Percentiles rank a stretch among this genome's conserved stretches.
Conservation (phyloP, 2,888 invertebrate species). For the Liodrosophila aerea region DNA sequence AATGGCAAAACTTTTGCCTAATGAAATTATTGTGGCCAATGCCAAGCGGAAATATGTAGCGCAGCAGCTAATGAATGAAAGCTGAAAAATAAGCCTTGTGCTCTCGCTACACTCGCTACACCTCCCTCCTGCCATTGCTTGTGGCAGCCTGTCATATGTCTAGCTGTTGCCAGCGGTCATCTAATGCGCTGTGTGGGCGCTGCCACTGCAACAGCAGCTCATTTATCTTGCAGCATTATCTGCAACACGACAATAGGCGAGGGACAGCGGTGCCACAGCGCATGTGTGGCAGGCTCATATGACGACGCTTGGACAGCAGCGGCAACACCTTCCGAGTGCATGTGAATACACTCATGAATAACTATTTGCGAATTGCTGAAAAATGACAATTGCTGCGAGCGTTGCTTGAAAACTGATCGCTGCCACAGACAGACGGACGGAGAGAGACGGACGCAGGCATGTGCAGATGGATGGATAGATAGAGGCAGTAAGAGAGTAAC, state of each 20-base stretch:
- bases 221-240: conserved; percentile 46
- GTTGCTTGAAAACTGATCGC: conserved; percentile 30
- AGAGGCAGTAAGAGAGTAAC: background rate
- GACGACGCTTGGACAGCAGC: too few relatives aligned
- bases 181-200: conserved; percentile 56
- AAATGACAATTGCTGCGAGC: conserved; percentile 38
- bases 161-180: conserved; percentile 26
- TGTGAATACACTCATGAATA: conserved; percentile 36
- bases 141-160: conserved; percentile 25
- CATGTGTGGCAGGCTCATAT: conserved; percentile 48
- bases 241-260: background rate
- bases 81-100: background rate
- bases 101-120: too few relatives aligned
- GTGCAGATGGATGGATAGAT: background rate
- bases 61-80: conserved; percentile 48
- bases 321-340: conserved; percentile 26
- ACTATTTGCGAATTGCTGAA: conserved; percentile 39
- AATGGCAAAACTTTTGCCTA: conserved; percentile 62
- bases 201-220: conserved; percentile 31
- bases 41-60: conserved; percentile 41
- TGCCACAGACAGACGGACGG: conserved; percentile 6
- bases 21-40: conserved; percentile 59
- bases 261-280: conserved; percentile 13
- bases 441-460: background rate
- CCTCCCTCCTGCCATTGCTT: background rate